Percentiles rank a stretch among this genome's conserved stretches.
Evolutionary conservation across 2,888 invertebrate genomes (phyloP).

Genomic region (Automeris io): DNA sequence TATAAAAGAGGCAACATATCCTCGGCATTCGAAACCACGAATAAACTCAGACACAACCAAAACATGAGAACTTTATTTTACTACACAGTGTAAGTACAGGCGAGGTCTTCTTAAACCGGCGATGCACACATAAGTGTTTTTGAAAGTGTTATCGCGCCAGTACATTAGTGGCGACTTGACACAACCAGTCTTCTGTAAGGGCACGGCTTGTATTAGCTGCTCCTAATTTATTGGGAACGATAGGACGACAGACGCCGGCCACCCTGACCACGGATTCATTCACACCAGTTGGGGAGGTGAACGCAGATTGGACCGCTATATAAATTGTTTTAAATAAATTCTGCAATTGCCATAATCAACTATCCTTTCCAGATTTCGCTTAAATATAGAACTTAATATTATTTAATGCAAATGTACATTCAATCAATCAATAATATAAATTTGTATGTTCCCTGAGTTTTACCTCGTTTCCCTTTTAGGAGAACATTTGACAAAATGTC

Average conservation of each 20-base stretch:
- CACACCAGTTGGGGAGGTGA: constrained; percentile 48
- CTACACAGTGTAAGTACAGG: not conserved
- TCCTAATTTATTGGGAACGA: constrained; percentile 75
- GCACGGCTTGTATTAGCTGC: constrained; percentile 71
- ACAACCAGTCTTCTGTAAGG: constrained; percentile 72
- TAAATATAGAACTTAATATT: too few relatives aligned
- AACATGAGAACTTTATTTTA: not conserved
- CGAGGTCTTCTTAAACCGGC: constrained; percentile 34
- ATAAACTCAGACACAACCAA: constrained; percentile 29
- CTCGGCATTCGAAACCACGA: constrained; percentile 48
- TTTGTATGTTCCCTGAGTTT: too few relatives aligned
- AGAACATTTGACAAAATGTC: too few relatives aligned
- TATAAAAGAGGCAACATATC: constrained; percentile 57
- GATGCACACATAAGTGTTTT: constrained; percentile 53
- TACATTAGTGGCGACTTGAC: constrained; percentile 73
- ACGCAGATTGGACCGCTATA: constrained; percentile 23
- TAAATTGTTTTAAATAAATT: not conserved
- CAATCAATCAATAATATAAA: too few relatives aligned
- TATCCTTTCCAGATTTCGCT: too few relatives aligned
- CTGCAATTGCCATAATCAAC: not conserved
- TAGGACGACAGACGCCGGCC: constrained; percentile 73
- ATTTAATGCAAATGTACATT: too few relatives aligned
- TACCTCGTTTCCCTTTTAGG: too few relatives aligned
- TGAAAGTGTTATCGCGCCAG: constrained; percentile 68
- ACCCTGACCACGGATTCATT: constrained; percentile 69